A percentile compares a stretch with the other conserved stretches of the same genome.
Conservation (phyloP, 2,113 vertebrate species). For the Chaetorhynchus papuensis region DNA sequence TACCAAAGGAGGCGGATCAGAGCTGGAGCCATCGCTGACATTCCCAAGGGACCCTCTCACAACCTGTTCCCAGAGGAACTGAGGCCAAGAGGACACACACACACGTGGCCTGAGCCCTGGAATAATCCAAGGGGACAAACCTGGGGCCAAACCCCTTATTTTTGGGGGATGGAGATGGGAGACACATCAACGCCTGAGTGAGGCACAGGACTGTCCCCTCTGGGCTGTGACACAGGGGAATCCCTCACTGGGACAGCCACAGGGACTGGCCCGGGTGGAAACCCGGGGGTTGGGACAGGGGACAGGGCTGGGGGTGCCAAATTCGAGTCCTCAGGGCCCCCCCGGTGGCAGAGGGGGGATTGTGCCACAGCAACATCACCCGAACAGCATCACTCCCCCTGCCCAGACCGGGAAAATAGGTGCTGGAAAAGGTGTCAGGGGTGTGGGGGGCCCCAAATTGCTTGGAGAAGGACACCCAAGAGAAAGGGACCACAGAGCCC, state of each 20-base stretch:
- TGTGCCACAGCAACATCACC: not conserved
- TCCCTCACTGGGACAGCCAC: accelerated
- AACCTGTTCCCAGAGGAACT: accelerated
- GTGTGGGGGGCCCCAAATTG: not conserved
- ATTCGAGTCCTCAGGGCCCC: not conserved
- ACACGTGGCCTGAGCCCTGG: accelerated
- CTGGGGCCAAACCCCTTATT: not conserved
- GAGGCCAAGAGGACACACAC: accelerated
- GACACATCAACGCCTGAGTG: accelerated
- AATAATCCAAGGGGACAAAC: not conserved
- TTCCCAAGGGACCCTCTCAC: not conserved
- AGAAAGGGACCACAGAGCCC: not conserved
- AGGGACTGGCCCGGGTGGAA: not conserved
- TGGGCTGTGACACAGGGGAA: accelerated
- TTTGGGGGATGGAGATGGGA: not conserved
- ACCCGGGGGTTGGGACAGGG: not conserved
- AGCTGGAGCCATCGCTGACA: not conserved
- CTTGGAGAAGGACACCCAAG: not conserved
- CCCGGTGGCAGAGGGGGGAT: accelerated
- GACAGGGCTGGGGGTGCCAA: not conserved
- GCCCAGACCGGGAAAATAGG: not conserved
- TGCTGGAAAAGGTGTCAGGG: accelerated
- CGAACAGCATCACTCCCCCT: accelerated
- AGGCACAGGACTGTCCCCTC: not conserved
- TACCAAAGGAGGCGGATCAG: not conserved